Evolutionary conservation across 2,113 vertebrate species (phyloP), one percentile per base, ranked within the genome.

Genomic region (Chionomys nivalis): DNA sequence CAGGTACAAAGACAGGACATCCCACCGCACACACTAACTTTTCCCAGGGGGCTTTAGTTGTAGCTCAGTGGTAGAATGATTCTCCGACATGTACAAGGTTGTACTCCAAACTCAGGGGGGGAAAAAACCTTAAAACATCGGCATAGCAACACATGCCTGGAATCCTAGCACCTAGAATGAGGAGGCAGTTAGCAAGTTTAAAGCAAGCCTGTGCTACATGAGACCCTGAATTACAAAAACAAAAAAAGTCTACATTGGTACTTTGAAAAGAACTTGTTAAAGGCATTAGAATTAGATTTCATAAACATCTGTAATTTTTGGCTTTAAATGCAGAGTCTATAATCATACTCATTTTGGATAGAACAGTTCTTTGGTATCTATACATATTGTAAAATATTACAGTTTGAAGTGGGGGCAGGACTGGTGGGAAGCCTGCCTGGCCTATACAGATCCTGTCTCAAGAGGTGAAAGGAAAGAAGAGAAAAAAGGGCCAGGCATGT

Each of bases 341-440:
- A 91, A 91, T 87, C 75, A 82, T 13, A 82, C 28, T 91, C n/a
- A 58, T 77, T 95, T 95, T 7, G 4, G 88, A 94, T 14, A 88
- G 26, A 93, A 91, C 91, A 26, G 17, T 78, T 66, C 13, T 73
- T 33, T 61, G 10, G 31, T 44, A 93, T 11, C 58, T 23, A 13
- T 3, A 26, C 88, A 65, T 90, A 3, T 58, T 94, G 36, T 83
- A 83, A 39, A 33, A 66, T 26, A 61, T 70, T 39, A 85, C 58
- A 76, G 8, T 44, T 70, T 79, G 14, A 39, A 83, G 61, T 42
- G 44, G 61, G 7, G 17, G 58, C 7, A 63, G 26, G n/a, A 83
- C 55, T 63, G 33, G 6, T 0, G 2, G 5, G 52, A 26, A n/a
- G 39, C 26, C 61, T 61, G 36, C 55, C 55, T 61, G 39, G 82